These are phyloP conservation scores for Lacerta viridis DNA, from an alignment of 2,797 vertebrate species.

Conservation along the genomic window DNA sequence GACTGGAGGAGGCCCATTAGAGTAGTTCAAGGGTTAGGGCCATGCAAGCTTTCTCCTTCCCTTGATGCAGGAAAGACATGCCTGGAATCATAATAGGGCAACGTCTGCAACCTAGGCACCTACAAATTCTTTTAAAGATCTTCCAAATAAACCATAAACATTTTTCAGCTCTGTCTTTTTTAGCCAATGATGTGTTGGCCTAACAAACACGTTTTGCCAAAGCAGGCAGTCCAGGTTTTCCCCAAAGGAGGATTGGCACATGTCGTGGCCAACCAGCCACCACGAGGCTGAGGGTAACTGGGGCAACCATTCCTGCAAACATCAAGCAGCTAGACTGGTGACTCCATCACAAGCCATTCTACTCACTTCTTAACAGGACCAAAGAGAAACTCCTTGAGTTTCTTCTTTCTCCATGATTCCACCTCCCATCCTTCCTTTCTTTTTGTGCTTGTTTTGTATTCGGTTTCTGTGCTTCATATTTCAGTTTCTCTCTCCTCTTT, in stretches of 20 bases:
- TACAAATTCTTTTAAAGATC: not conserved
- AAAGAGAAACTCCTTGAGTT: not conserved
- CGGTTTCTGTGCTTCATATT: not conserved
- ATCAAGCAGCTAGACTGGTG: fast-evolving
- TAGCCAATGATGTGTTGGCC: not conserved
- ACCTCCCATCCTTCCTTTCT: not conserved
- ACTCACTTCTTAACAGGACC: not conserved
- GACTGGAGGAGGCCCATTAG: not conserved
- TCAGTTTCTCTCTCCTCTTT: not conserved
- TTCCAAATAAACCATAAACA: not conserved
- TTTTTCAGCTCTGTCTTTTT: not conserved
- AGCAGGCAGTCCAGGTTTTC: not conserved
- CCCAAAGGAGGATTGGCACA: not conserved
- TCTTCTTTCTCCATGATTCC: conserved; percentile 27
- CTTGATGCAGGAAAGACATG: not conserved
- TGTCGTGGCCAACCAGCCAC: not conserved
- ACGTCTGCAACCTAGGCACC: too few relatives aligned
- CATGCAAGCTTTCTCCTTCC: too few relatives aligned
- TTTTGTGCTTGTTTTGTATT: not conserved
- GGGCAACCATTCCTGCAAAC: fast-evolving
- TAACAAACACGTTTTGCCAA: not conserved
- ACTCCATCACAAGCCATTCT: not conserved
- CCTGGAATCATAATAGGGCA: too few relatives aligned
- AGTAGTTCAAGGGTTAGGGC: not conserved
- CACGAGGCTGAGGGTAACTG: not conserved